These are phyloP conservation scores for Aporophyla nigra DNA, from an alignment of 2,888 invertebrate species.

Conservation along the genomic window DNA sequence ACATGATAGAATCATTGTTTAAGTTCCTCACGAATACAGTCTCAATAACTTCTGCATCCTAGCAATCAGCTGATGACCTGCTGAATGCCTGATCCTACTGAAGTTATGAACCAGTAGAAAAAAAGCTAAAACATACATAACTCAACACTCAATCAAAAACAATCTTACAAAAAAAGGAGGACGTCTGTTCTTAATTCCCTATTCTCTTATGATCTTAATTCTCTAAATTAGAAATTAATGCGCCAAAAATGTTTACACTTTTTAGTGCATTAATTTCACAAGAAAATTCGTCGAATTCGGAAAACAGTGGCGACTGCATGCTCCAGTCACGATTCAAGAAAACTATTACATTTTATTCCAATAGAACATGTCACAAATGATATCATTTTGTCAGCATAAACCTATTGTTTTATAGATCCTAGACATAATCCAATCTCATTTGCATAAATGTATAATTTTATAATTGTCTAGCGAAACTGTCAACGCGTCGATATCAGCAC, in stretches of 20 bases:
- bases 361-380: neutral
- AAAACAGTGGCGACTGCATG: neutral
- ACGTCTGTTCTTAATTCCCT: too few species aligned
- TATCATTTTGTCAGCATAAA: conserved; percentile 13
- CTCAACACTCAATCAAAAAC: neutral
- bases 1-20: neutral
- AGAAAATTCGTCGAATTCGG: neutral
- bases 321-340: neutral
- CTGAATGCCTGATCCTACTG: neutral
- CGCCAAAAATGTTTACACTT: too few species aligned
- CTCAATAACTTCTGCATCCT: neutral
- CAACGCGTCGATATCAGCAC: conserved; percentile 9
- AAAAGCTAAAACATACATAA: neutral
- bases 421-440: conserved; percentile 19
- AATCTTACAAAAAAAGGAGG: neutral
- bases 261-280: neutral
- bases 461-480: conserved; percentile 34
- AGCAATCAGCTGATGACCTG: neutral
- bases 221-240: too few species aligned
- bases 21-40: neutral
- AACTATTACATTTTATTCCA: conserved; percentile 1
- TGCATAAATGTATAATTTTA: conserved; percentile 31
- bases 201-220: too few species aligned
- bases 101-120: neutral
- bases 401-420: conserved; percentile 22